phyloP scores from a whole-genome alignment of 2,113 vertebrate species.

The Tylochromis polylepis region DNA sequence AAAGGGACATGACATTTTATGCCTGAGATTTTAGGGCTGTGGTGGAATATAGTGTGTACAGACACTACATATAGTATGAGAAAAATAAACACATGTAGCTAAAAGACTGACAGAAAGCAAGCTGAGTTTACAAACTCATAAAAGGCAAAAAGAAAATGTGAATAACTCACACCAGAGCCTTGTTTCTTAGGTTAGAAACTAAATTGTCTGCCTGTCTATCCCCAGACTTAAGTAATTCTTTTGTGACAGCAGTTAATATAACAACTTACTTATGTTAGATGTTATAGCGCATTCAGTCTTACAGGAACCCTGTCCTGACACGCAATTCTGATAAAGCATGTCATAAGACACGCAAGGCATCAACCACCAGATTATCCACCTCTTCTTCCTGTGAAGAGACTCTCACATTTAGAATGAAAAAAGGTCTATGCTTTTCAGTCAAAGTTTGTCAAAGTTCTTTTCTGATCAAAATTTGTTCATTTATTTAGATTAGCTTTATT shows the following conservation, averaged over 20 bases:
- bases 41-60: neutral
- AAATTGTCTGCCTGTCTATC: neutral
- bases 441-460: neutral
- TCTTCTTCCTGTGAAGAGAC: neutral
- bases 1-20: neutral
- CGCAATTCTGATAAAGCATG: neutral
- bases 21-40: neutral
- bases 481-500: neutral
- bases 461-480: neutral
- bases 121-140: neutral
- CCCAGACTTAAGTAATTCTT: no score
- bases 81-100: neutral
- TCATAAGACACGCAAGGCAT: rapidly evolving
- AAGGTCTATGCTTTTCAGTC: neutral
- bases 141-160: neutral
- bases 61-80: neutral
- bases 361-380: neutral
- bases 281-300: rapidly evolving
- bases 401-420: neutral
- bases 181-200: neutral
- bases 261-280: neutral
- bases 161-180: neutral
- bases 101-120: neutral
- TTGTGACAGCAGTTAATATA: neutral
- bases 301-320: rapidly evolving